phyloP scores from a whole-genome alignment of 2,888 invertebrate genomes.

The Eupithecia tripunctaria region DNA sequence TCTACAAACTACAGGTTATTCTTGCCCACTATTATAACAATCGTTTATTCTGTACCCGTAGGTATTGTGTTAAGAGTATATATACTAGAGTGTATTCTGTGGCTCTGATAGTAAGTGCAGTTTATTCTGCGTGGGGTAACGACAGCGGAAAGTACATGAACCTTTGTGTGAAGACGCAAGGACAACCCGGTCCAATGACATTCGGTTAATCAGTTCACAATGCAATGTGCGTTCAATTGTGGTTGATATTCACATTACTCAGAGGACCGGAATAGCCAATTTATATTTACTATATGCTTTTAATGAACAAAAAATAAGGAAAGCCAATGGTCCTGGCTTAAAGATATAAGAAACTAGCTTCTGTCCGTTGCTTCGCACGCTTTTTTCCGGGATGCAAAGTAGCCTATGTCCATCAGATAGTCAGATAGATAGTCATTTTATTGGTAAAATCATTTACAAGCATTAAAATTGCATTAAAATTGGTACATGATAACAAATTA shows the following conservation, averaged over 20 bases:
- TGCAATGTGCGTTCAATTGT: conserved; percentile 26
- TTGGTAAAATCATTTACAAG: too few species aligned
- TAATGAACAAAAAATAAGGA: neutral
- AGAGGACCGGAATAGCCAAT: neutral
- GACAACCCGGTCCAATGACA: conserved; percentile 30
- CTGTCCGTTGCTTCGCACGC: too few species aligned
- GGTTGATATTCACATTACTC: conserved; percentile 19
- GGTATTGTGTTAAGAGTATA: conserved; percentile 3
- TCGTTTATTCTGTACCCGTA: conserved; percentile 47
- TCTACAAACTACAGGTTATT: conserved; percentile 20
- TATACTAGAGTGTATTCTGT: conserved; percentile 16
- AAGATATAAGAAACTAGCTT: neutral
- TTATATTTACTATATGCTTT: neutral
- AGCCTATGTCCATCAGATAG: too few species aligned
- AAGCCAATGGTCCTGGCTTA: neutral
- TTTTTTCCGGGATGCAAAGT: too few species aligned
- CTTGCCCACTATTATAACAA: conserved; percentile 40
- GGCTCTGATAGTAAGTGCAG: conserved; percentile 47
- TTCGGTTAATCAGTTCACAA: conserved; percentile 35
- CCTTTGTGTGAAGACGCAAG: conserved; percentile 38
- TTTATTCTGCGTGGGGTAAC: conserved; percentile 31
- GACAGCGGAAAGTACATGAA: conserved; percentile 37
- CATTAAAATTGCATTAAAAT: too few species aligned
- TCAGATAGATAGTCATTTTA: too few species aligned
- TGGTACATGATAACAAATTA: too few species aligned